These are phyloP conservation scores for Eupelmus urozonus DNA, from an alignment of 2,888 invertebrate species.

Conservation along the genomic window DNA sequence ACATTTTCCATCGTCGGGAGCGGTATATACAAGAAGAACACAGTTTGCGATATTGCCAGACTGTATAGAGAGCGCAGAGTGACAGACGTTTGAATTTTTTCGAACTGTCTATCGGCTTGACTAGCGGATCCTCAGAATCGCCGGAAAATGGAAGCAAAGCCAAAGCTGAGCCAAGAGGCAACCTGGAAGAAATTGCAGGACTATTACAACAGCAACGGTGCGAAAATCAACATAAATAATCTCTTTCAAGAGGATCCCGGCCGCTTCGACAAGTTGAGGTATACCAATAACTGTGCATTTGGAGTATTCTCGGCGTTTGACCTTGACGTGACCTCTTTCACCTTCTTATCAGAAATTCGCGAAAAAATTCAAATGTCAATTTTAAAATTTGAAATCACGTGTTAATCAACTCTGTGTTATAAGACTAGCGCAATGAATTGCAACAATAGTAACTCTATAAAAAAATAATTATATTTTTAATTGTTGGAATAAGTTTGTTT, in stretches of 20 bases:
- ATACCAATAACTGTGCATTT: constrained; percentile 36
- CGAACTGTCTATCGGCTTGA: constrained; percentile 11
- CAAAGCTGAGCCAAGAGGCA: constrained; percentile 82
- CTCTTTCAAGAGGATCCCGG: constrained; percentile 89
- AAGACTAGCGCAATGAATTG: constrained; percentile 32
- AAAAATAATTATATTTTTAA: not conserved
- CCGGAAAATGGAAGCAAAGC: constrained; percentile 78
- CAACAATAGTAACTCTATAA: not conserved
- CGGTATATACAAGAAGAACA: not conserved
- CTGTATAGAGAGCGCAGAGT: constrained; percentile 6
- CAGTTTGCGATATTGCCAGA: not conserved
- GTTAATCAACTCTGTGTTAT: too few species aligned
- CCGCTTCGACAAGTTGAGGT: constrained; percentile 95
- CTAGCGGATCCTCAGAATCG: not conserved
- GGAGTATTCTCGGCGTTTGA: constrained; percentile 63
- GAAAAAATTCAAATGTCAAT: constrained; percentile 15
- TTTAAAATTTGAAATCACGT: not conserved
- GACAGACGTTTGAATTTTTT: constrained; percentile 44
- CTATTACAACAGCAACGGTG: constrained; percentile 85
- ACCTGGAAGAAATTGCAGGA: constrained; percentile 87
- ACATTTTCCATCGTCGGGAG: not conserved
- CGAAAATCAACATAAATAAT: constrained; percentile 88
- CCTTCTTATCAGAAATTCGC: constrained; percentile 17
- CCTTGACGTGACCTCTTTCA: constrained; percentile 70
- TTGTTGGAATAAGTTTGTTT: not conserved